Evolutionary conservation across 1,140 invertebrate species (phyloP).

Genomic region (Drosophila ercepeae): DNA sequence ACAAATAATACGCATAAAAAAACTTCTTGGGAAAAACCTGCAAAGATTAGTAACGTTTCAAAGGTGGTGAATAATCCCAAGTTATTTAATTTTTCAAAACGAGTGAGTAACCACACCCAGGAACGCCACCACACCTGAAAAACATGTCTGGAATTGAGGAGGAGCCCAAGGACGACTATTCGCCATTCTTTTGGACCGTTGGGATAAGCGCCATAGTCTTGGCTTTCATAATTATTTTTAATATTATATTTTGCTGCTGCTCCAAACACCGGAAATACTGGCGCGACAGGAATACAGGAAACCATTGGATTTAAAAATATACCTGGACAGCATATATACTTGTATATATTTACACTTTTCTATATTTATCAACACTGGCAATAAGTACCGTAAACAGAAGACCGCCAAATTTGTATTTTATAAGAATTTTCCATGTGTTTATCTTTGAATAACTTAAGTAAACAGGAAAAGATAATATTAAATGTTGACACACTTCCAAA

Average conservation of each 20-base stretch:
- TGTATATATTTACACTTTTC: background rate
- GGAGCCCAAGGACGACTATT: background rate
- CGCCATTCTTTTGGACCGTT: background rate
- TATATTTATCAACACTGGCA: background rate
- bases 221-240: background rate
- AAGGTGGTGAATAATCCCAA: background rate
- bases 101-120: background rate
- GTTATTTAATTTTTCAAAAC: background rate
- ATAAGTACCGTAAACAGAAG: background rate
- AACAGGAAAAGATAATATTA: too few species aligned
- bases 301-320: background rate
- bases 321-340: background rate
- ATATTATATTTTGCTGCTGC: background rate
- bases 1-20: background rate
- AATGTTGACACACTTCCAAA: too few species aligned
- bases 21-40: background rate
- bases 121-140: background rate
- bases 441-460: too few species aligned
- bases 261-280: background rate
- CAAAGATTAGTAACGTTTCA: background rate
- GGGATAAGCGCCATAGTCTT: background rate
- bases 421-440: too few species aligned
- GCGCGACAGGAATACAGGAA: background rate
- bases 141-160: background rate
- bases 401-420: too few species aligned